These are phyloP conservation scores for Halcyon malimbica DNA, from an alignment of 2,113 vertebrate genomes.

Conservation along the genomic window DNA sequence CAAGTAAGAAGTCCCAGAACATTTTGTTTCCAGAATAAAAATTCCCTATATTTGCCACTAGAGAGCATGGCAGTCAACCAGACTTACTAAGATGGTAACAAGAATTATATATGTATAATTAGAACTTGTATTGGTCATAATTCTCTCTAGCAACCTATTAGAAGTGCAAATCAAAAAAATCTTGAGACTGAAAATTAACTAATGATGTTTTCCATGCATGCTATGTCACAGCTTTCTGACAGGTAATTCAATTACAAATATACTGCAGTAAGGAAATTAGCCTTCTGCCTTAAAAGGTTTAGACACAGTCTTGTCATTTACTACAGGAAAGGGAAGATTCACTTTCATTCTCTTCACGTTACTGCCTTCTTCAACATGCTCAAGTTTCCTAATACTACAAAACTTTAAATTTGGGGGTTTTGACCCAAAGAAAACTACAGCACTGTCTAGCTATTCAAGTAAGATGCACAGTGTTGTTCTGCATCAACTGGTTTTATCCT, in stretches of 20 bases:
- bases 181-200: not conserved
- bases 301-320: not conserved
- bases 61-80: not conserved
- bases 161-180: not conserved
- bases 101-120: not conserved
- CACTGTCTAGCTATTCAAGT: not conserved
- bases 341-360: not conserved
- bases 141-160: not conserved
- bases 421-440: not conserved
- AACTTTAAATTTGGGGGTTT: not conserved
- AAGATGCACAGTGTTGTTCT: not conserved
- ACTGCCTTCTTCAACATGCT: not conserved
- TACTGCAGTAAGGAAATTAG: not conserved
- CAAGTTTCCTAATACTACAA: not conserved
- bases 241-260: not conserved
- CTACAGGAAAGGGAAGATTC: not conserved
- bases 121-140: not conserved
- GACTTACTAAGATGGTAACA: not conserved
- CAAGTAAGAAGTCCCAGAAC: not conserved
- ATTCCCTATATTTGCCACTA: not conserved
- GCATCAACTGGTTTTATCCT: not conserved
- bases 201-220: not conserved
- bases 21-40: not conserved
- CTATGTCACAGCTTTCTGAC: not conserved
- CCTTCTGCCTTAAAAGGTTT: not conserved